These are phyloP conservation scores for Eulithis prunata DNA, from an alignment of 2,888 invertebrate genomes.

Conservation along the genomic window DNA sequence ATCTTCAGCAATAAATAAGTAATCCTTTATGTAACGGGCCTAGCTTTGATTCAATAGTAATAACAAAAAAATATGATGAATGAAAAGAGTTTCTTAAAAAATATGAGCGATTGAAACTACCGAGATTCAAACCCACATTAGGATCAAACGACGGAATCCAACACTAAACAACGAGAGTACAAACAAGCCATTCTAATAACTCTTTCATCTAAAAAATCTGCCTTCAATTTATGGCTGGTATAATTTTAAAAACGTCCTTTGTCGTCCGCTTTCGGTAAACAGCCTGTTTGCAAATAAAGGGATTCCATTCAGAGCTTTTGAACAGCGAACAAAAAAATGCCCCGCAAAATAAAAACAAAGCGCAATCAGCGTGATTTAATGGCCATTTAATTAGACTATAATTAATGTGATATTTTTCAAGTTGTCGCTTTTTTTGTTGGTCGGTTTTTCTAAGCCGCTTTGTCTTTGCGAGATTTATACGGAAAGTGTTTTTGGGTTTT, in stretches of 20 bases:
- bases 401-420: slow-evolving; percentile 75
- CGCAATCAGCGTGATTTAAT: slow-evolving; percentile 83
- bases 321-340: slow-evolving; percentile 54
- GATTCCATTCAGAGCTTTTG: slow-evolving; percentile 71
- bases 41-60: too few species aligned
- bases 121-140: too few species aligned
- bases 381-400: slow-evolving; percentile 79
- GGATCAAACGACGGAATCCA: neutral
- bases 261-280: slow-evolving; percentile 78
- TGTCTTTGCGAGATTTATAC: slow-evolving; percentile 41
- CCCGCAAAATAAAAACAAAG: slow-evolving; percentile 78
- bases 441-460: slow-evolving; percentile 41
- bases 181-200: slow-evolving; percentile 30
- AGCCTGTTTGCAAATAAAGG: slow-evolving; percentile 81
- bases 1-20: neutral
- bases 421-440: slow-evolving; percentile 49
- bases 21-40: neutral
- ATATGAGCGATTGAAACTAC: neutral
- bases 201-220: slow-evolving; percentile 41
- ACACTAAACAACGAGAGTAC: neutral
- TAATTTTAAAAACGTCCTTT: slow-evolving; percentile 78
- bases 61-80: too few species aligned
- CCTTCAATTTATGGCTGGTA: slow-evolving; percentile 71
- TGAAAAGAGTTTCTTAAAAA: neutral
- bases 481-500: slow-evolving; percentile 32